A percentile compares a stretch with the other conserved stretches of the same genome.
phyloP scores from a whole-genome alignment of 2,888 invertebrate genomes.

The Uropetala carovei region DNA sequence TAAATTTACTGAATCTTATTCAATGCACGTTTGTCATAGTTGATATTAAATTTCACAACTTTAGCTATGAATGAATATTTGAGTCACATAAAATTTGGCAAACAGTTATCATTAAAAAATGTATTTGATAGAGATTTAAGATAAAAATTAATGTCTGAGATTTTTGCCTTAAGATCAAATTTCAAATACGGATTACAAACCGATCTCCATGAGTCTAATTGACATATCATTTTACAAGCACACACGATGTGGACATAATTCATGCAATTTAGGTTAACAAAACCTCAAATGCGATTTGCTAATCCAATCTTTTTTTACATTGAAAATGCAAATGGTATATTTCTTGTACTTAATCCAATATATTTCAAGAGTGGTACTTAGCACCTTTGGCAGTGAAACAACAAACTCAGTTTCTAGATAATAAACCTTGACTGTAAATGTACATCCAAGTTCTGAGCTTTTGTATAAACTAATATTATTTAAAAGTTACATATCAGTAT shows the following conservation, averaged over 20 bases:
- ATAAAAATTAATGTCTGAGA: constrained; percentile 39
- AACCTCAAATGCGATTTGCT: constrained; percentile 16
- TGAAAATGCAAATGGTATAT: constrained; percentile 4
- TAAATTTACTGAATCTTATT: constrained; percentile 27
- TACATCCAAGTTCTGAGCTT: constrained; percentile 10
- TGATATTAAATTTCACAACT: neutral
- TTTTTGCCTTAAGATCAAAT: constrained; percentile 5
- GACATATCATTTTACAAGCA: constrained; percentile 49
- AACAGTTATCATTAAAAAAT: constrained; percentile 42
- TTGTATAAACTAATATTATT: constrained; percentile 38
- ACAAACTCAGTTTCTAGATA: constrained; percentile 17
- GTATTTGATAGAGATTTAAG: constrained; percentile 31
- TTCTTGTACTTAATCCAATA: constrained; percentile 15
- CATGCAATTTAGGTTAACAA: constrained; percentile 31
- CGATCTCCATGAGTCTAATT: constrained; percentile 38
- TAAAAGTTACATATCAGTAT: neutral
- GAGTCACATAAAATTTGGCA: constrained; percentile 12
- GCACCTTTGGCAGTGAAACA: constrained; percentile 62
- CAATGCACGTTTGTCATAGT: neutral
- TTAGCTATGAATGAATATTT: neutral
- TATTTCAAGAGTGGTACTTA: constrained; percentile 32
- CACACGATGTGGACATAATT: neutral
- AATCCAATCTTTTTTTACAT: neutral
- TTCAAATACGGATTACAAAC: constrained; percentile 4
- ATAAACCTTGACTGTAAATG: neutral